Evolutionary conservation across 2,113 vertebrate genomes (phyloP).

Genomic region (Corythornis vintsioides): DNA sequence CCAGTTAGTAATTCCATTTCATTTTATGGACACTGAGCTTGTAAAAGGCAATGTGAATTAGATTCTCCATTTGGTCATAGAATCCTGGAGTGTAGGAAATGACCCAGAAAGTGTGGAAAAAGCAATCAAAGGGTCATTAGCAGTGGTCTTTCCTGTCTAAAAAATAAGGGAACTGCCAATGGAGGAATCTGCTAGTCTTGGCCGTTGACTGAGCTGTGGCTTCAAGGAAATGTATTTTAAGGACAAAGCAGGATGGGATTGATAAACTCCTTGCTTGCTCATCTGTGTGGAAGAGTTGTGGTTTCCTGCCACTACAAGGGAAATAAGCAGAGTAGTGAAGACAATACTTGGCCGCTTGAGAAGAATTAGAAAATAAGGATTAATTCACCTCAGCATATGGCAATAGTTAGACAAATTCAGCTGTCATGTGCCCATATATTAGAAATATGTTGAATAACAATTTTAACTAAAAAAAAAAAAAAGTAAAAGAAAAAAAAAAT

Average conservation of each 20-base stretch:
- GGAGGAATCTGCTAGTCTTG: not conserved
- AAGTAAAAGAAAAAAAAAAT: not conserved
- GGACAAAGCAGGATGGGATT: not conserved
- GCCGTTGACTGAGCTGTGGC: not conserved
- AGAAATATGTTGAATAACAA: not conserved
- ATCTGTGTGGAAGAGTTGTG: not conserved
- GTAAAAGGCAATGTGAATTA: not conserved
- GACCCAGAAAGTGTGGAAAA: not conserved
- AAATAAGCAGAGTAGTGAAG: not conserved
- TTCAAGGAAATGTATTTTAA: not conserved
- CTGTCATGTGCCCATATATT: not conserved
- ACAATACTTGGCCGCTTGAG: not conserved
- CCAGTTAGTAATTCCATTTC: not conserved
- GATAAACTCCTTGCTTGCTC: not conserved
- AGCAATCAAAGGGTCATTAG: not conserved
- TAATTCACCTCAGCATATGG: not conserved
- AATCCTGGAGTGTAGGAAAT: not conserved
- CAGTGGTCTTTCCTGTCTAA: not conserved
- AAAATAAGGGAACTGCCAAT: not conserved
- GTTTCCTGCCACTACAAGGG: not conserved
- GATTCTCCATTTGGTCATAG: not conserved
- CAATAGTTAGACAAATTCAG: not conserved
- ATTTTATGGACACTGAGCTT: not conserved
- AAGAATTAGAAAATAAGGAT: not conserved
- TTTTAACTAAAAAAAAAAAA: not conserved